These are phyloP conservation scores for Drosophila punjabiensis DNA, from an alignment of 1,140 invertebrate species.

Conservation along the genomic window DNA sequence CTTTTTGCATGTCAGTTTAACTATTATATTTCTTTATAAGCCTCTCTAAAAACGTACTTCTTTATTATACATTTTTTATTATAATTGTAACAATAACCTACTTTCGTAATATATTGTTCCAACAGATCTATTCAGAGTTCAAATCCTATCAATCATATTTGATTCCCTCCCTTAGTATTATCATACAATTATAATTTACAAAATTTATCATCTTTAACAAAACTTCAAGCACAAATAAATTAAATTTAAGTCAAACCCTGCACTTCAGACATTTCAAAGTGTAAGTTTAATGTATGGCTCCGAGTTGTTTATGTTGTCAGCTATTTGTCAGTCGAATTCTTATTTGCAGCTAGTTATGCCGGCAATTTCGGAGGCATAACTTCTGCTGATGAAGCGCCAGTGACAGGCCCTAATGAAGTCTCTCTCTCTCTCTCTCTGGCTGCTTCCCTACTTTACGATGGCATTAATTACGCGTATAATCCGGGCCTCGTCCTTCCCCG, in stretches of 20 bases:
- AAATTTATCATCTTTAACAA: not conserved
- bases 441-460: conserved; percentile 13
- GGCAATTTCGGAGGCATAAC: conserved; percentile 37
- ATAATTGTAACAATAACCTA: not conserved
- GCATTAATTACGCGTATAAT: conserved; percentile 59
- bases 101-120: not conserved
- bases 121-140: not conserved
- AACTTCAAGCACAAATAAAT: not conserved
- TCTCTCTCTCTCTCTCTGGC: not conserved
- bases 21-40: not conserved
- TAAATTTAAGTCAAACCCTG: not conserved
- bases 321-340: conserved; percentile 25
- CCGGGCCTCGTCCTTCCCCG: conserved; percentile 6
- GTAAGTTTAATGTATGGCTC: conserved; percentile 3
- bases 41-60: not conserved
- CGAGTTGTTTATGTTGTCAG: conserved; percentile 13
- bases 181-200: not conserved
- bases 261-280: conserved; percentile 7
- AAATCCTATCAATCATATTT: too few relatives aligned
- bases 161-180: not conserved
- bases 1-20: not conserved
- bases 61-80: too few relatives aligned
- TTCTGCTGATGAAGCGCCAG: conserved; percentile 51
- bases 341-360: conserved; percentile 37
- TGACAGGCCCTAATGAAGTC: conserved; percentile 44